A percentile compares a stretch with the other conserved stretches of the same genome.
Evolutionary conservation across 2,113 vertebrate species (phyloP).

Genomic region (Bos taurus): DNA sequence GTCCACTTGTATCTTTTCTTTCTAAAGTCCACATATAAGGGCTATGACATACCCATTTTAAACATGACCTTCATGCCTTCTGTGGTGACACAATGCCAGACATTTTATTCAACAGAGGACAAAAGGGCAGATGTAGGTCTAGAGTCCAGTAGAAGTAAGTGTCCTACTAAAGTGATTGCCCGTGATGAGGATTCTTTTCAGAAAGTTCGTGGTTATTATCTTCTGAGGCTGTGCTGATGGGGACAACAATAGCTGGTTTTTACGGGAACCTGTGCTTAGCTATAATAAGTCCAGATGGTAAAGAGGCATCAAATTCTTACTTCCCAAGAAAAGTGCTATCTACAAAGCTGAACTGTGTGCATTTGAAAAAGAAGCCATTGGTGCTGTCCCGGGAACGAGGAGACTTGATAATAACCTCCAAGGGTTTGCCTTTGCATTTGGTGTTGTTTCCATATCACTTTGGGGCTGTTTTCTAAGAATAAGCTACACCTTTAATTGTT

Average conservation of each 20-base stretch:
- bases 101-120: background rate
- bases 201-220: background rate
- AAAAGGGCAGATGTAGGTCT: background rate
- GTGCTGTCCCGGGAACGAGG: background rate
- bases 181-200: background rate
- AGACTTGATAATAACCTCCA: background rate
- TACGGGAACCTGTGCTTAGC: background rate
- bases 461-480: slow-evolving; percentile 28
- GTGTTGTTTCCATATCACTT: background rate
- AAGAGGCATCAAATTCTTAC: background rate
- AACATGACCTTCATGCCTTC: background rate
- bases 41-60: background rate
- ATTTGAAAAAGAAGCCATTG: background rate
- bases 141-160: background rate
- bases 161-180: background rate
- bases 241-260: background rate
- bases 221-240: background rate
- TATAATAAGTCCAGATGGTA: slow-evolving; percentile 24
- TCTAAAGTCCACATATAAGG: background rate
- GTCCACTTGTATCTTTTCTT: background rate
- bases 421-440: background rate
- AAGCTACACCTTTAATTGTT: slow-evolving; percentile 22
- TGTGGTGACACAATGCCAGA: background rate
- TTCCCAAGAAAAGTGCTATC: background rate
- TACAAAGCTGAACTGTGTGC: background rate